Evolutionary conservation across 2,113 vertebrate species (phyloP).

Genomic region (Austrofundulus limnaeus): DNA sequence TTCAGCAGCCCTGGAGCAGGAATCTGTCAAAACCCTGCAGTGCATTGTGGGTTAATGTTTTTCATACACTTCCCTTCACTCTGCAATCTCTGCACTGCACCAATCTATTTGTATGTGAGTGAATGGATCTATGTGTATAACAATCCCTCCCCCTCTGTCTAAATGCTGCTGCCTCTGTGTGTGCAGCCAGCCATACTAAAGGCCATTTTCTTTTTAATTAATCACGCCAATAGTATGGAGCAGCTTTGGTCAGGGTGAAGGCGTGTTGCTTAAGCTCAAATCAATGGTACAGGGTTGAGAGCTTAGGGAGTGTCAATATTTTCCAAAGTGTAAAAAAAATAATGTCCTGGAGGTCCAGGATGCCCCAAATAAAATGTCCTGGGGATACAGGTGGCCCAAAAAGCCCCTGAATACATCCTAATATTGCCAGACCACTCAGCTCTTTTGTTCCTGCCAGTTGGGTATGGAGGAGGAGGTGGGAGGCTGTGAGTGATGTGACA

Average conservation of each 20-base stretch:
- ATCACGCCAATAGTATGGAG: conserved; percentile 82
- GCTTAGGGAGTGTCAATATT: conserved; percentile 74
- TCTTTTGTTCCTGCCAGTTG: conserved; percentile 51
- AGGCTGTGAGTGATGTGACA: conserved; percentile 29
- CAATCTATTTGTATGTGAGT: conserved; percentile 24
- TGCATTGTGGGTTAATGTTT: conserved; percentile 81
- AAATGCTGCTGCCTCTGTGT: conserved; percentile 51
- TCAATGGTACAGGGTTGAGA: conserved; percentile 74
- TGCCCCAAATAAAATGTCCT: conserved; percentile 67
- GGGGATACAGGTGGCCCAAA: conserved; percentile 69
- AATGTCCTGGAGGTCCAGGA: conserved; percentile 68
- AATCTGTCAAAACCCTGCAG: conserved; percentile 85
- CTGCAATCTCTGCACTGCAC: conserved; percentile 27
- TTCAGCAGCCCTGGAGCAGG: conserved; percentile 80
- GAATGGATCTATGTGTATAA: conserved; percentile 2
- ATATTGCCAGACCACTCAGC: conserved; percentile 26
- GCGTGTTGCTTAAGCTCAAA: conserved; percentile 81
- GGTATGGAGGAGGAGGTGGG: conserved; percentile 6
- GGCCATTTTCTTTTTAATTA: conserved; percentile 90
- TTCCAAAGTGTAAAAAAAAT: conserved; percentile 79
- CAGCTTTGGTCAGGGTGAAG: conserved; percentile 54
- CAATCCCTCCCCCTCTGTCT: conserved; percentile 9
- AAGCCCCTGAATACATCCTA: conserved; percentile 67
- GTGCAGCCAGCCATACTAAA: conserved; percentile 81
- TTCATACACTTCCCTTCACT: conserved; percentile 67